Base-by-base conservation (phyloP, 2,888 invertebrate genomes). In the Conistra vaccinii region DNA sequence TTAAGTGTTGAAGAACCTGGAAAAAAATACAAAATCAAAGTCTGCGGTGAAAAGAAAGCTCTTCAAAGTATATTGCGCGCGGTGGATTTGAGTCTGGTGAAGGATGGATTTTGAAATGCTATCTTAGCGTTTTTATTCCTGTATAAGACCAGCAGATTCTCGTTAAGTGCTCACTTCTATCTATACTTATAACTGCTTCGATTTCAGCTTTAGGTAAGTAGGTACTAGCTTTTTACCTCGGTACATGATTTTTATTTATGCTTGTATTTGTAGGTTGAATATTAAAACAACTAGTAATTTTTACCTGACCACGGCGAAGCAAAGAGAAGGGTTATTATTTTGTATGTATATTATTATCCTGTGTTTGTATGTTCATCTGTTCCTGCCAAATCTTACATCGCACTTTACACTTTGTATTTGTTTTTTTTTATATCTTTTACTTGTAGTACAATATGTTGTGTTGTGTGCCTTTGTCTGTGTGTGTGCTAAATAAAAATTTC, bases 1-100 rank as follows among this genome's bases (percentile, higher is more conserved):
- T 89, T 90, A 93, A 94, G 94, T 93, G 93, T 92, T 90, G 88
- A 91, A 93, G 93, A 92, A 92, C 85, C 89, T 78, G 88, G 83
- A 90, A 92, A 92, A 82, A 92, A 93, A 89, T 87, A 89, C 87
- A 89, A 91, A 92, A 90, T 90, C 90, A 91, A 91, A 91, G 91
- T 90, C 89, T 89, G 88, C 81, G 85, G 77, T 85, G 85, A 89
- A 88, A 90, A 87, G 89, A 89, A 88, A 89, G 85, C 85, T 86
- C 90, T 88, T 86, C 78, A 87, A 86, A 89, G 87, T 85, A 85
- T 87, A 88, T 89, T 88, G 83, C 88, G 76, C 77, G 80, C 68
- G 78, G 78, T 67, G 76, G 67, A 85, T 84, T 88, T 81, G 80
- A 85, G 81, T 76, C 76, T 81, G 80, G 77, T 78, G 65, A 60